Evolutionary conservation across 1,140 invertebrate genomes (phyloP).

Genomic region (Macrocentrus cingulum): DNA sequence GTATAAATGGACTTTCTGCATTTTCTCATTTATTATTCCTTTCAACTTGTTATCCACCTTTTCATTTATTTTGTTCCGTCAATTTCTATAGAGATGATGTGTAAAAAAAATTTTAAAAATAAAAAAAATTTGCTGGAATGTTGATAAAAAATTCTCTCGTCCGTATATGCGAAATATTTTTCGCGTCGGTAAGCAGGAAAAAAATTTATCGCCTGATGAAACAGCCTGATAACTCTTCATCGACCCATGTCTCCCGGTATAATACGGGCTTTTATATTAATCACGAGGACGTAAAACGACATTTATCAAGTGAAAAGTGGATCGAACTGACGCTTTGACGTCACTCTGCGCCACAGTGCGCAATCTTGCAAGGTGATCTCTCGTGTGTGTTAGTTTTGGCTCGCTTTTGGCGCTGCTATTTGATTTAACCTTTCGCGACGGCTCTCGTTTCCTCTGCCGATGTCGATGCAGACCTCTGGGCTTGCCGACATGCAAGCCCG

Average conservation of each 20-base stretch:
- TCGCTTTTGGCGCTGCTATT: not conserved
- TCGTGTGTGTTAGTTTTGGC: constrained; percentile 1
- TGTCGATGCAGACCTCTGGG: constrained; percentile 6
- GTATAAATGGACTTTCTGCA: too few relatives aligned
- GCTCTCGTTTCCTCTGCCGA: not conserved
- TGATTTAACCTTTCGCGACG: constrained; percentile 12
- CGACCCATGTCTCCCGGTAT: not conserved
- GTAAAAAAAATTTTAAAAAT: too few relatives aligned
- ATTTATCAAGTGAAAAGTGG: constrained; percentile 11
- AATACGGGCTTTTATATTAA: constrained; percentile 13
- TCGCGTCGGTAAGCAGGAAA: not conserved
- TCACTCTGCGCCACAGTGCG: constrained; percentile 26
- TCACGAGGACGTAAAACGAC: not conserved
- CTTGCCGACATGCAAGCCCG: not conserved
- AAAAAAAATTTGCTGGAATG: too few relatives aligned
- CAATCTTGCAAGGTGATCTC: constrained; percentile 24
- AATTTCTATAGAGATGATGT: too few relatives aligned
- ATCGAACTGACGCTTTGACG: constrained; percentile 18
- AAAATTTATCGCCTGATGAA: constrained; percentile 7
- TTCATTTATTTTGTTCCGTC: too few relatives aligned
- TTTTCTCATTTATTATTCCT: too few relatives aligned
- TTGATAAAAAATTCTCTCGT: too few relatives aligned
- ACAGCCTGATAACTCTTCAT: not conserved
- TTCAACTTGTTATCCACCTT: too few relatives aligned
- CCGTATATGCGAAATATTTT: too few relatives aligned